Evolutionary conservation across 2,888 invertebrate genomes (phyloP).

Genomic region (Cosmorhoe ocellata): DNA sequence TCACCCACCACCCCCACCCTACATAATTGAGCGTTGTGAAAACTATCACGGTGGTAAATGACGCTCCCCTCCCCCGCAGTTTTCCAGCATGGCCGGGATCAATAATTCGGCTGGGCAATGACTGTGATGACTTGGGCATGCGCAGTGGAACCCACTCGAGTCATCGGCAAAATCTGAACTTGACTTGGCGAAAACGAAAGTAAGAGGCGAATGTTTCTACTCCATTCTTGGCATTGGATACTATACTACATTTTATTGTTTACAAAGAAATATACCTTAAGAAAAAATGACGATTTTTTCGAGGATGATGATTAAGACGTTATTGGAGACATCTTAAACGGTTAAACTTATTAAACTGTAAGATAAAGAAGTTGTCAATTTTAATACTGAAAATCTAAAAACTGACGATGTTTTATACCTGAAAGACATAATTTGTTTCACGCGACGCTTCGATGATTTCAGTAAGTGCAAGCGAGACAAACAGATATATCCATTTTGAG

Average conservation of each 20-base stretch:
- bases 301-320: constrained; percentile 2
- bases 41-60: constrained; percentile 80
- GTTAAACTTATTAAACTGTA: not conserved
- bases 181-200: constrained; percentile 82
- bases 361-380: not conserved
- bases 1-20: constrained; percentile 55
- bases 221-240: constrained; percentile 63
- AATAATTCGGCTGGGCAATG: constrained; percentile 82
- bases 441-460: constrained; percentile 30
- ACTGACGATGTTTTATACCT: too few species aligned
- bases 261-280: constrained; percentile 20
- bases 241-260: constrained; percentile 23
- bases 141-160: constrained; percentile 56
- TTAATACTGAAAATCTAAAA: constrained; percentile 15
- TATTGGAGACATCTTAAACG: not conserved
- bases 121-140: constrained; percentile 80
- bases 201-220: constrained; percentile 76
- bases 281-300: constrained; percentile 17
- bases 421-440: constrained; percentile 43
- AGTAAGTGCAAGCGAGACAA: constrained; percentile 66
- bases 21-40: constrained; percentile 80
- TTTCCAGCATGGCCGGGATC: constrained; percentile 81
- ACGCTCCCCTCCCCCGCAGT: constrained; percentile 60
- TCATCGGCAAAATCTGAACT: constrained; percentile 80
- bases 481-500: constrained; percentile 45